These are phyloP conservation scores for Heteractis magnifica DNA, from an alignment of 92 coral and sea anemone genomes.

Conservation along the genomic window DNA sequence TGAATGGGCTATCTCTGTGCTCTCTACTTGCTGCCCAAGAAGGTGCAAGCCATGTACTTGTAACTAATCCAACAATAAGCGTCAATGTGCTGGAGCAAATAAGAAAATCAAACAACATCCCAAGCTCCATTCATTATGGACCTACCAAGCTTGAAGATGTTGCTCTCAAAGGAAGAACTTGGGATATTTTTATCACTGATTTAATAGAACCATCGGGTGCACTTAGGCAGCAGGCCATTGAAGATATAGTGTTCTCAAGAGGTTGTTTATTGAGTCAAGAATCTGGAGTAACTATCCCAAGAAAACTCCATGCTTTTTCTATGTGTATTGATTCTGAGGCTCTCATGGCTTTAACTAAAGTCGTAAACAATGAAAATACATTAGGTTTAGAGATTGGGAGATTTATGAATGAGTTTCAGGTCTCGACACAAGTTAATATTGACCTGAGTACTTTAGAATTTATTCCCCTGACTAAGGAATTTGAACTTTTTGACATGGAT, in stretches of 20 bases:
- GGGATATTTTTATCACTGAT: slow-evolving; percentile 79
- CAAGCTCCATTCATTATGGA: slow-evolving; percentile 48
- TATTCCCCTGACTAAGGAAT: slow-evolving; percentile 48
- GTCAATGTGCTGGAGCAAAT: slow-evolving; percentile 37
- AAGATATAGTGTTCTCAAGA: slow-evolving; percentile 85
- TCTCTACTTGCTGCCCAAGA: slow-evolving; percentile 58
- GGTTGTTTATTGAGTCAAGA: slow-evolving; percentile 74
- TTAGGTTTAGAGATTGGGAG: slow-evolving; percentile 79
- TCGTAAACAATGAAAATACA: slow-evolving; percentile 64
- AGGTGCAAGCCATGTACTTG: slow-evolving; percentile 48
- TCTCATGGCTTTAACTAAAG: slow-evolving; percentile 60
- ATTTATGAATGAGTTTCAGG: slow-evolving; percentile 85
- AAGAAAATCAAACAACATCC: slow-evolving; percentile 33
- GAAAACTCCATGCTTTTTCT: slow-evolving; percentile 54
- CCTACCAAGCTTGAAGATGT: slow-evolving; percentile 69
- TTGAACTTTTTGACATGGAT: slow-evolving; percentile 60
- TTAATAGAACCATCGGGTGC: slow-evolving; percentile 88
- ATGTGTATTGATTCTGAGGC: slow-evolving; percentile 79
- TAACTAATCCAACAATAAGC: slow-evolving; percentile 45
- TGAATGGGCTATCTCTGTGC: slow-evolving; percentile 60
- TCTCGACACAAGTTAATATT: slow-evolving; percentile 73
- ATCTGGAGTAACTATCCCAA: slow-evolving; percentile 63
- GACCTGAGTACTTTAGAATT: slow-evolving; percentile 71
- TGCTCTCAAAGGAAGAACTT: slow-evolving; percentile 53
- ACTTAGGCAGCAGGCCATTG: slow-evolving; percentile 73